A percentile compares a stretch with the other conserved stretches of the same genome.
Conservation (phyloP, 2,113 vertebrate species). For the Paraplagusia blochii region DNA sequence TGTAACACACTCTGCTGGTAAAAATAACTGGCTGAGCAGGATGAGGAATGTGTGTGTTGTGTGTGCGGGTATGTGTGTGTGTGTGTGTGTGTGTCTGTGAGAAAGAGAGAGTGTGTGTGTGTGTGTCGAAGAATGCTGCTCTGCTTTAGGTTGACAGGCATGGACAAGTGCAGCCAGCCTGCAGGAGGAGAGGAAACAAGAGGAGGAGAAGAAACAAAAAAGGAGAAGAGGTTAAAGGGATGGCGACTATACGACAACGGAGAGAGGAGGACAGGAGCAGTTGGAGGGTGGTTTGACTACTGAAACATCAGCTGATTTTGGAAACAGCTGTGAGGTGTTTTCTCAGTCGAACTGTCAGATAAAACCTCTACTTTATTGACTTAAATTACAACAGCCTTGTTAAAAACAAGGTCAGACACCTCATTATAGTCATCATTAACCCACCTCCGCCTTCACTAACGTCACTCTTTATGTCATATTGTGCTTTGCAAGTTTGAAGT, state of each 20-base stretch:
- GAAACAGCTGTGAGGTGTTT: no score
- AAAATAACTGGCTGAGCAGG: conserved; percentile 54
- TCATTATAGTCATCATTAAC: no score
- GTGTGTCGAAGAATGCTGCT: conserved; percentile 64
- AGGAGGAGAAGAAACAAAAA: neutral
- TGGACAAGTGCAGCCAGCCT: conserved; percentile 65
- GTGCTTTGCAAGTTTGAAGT: no score
- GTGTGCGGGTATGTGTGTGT: no score
- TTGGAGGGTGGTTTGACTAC: neutral
- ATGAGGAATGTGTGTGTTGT: conserved; percentile 51
- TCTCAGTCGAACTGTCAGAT: no score
- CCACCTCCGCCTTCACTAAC: no score
- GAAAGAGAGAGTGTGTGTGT: conserved; percentile 5
- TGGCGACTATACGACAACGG: neutral
- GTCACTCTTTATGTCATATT: no score
- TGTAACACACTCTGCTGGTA: conserved; percentile 33
- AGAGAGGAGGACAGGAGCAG: neutral
- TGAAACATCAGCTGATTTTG: no score
- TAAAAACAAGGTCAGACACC: no score
- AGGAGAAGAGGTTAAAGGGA: neutral
- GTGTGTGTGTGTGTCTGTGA: no score
- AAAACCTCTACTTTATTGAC: no score
- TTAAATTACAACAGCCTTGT: no score
- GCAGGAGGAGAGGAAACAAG: conserved; percentile 8
- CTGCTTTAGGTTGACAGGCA: conserved; percentile 68